Base-by-base conservation (phyloP, 2,113 vertebrate genomes). In the Pseudopipra pipra region DNA sequence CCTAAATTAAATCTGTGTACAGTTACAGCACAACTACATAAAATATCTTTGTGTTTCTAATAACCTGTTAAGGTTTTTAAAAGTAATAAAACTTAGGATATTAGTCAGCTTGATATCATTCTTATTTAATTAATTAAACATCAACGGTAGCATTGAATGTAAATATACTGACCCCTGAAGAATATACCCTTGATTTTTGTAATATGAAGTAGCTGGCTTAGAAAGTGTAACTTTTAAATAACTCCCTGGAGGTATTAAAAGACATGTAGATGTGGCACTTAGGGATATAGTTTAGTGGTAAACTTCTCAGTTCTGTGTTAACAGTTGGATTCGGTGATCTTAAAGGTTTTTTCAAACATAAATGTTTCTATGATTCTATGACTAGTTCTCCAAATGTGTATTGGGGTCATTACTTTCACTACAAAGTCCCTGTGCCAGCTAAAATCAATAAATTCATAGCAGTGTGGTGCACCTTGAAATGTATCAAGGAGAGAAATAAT, bases 121-220 rank as follows among this genome's bases (percentile, higher is more conserved):
- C 72, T 95, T 93, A 96, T 73, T 97, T 97, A 97, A 96, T 95
- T 97, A 97, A 97, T 97, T 97, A 97, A 86, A 96, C 27, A 13
- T 70, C 93, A 93, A 78, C 70, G 93, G 84, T 88, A 93, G 61
- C 49, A 86, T 41, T 68, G 81, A 70, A 66, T 55, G 85, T 71
- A 74, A 85, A 77, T 70, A 25, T 55, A 55, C 51, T 67, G 62
- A 65, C 71, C 54, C 47, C 65, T 96, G 93, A 96, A 93, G 75
- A 97, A 85, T 73, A 11, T 21, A 35, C 71, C n/a, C 58, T 47
- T 95, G 66, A 55, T 58, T 65, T 9, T 67, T 87, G 4, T 83
- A 87, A 95, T 70, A 66, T 59, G 46, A 94, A 91, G 30, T 76
- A 91, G 65, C 70, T 87, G 88, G 47, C 23, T 94, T 90, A 55